phyloP scores from a whole-genome alignment of 2,888 invertebrate species.

The Epistrophe eligans region DNA sequence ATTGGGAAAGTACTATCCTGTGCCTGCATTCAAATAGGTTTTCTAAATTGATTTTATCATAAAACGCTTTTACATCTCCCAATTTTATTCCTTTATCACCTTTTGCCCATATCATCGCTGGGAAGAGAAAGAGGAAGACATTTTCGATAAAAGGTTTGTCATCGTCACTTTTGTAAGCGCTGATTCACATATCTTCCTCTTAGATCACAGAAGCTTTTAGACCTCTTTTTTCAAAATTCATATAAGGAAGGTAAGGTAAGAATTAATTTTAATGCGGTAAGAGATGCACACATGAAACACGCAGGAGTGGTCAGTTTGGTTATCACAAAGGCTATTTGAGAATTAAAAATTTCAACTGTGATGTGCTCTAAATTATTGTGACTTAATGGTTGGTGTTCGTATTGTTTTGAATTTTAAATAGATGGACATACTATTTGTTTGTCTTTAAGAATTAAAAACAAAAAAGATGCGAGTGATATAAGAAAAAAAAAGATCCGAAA shows the following conservation, averaged over 20 bases:
- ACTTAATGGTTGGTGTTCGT: constrained; percentile 28
- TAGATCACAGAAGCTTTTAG: constrained; percentile 41
- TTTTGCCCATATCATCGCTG: background rate
- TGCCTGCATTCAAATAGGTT: background rate
- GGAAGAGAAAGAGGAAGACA: background rate
- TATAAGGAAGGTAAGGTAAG: background rate
- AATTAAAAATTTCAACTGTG: background rate
- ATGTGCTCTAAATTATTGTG: constrained; percentile 9
- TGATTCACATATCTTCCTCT: background rate
- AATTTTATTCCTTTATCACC: background rate
- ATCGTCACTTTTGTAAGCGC: constrained; percentile 20
- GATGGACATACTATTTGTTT: background rate
- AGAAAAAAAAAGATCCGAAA: too few relatives aligned
- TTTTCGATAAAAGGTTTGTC: constrained; percentile 10
- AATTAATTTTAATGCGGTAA: constrained; percentile 41
- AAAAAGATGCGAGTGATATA: background rate
- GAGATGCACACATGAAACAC: constrained; percentile 38
- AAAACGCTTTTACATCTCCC: background rate
- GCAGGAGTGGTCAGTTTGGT: constrained; percentile 61
- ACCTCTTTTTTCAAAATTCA: background rate
- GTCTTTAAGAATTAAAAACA: background rate
- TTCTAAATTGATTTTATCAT: constrained; percentile 19
- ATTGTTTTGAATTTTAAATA: constrained; percentile 32
- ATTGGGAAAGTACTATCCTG: background rate
- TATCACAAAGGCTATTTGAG: constrained; percentile 26